Conservation (phyloP, 2,797 vertebrate species). For the Oreonectes daqikongensis region DNA sequence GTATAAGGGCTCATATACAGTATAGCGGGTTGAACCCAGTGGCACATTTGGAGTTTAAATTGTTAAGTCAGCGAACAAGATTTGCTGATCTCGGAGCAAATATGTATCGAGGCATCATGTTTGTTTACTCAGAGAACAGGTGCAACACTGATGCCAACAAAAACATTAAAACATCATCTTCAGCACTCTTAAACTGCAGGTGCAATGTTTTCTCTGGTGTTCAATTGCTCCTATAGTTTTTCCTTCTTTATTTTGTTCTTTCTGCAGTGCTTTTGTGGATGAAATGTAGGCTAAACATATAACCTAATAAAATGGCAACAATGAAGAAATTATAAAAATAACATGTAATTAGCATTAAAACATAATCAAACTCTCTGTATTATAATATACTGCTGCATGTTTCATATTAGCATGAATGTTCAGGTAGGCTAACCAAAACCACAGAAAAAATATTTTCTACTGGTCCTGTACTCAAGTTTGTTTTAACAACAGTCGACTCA, state of each 20-base stretch:
- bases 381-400: no score
- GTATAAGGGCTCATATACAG: background rate
- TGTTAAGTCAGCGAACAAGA: constrained; percentile 62
- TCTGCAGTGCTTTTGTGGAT: background rate
- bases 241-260: background rate
- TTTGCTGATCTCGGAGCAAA: constrained; percentile 66
- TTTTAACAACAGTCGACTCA: no score
- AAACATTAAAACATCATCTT: constrained; percentile 33
- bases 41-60: constrained; percentile 52
- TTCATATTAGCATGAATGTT: no score
- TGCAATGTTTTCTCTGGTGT: background rate
- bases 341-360: no score
- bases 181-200: constrained; percentile 22
- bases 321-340: no score
- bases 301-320: no score
- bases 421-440: no score
- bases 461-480: no score
- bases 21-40: constrained; percentile 49
- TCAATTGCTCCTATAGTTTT: background rate
- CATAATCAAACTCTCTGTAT: no score
- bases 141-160: constrained; percentile 49
- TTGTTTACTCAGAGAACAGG: constrained; percentile 63
- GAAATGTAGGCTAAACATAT: no score
- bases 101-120: constrained; percentile 43
- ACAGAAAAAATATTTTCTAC: no score